These are phyloP conservation scores for Cromileptes altivelis DNA, from an alignment of 2,113 vertebrate species.

Conservation along the genomic window DNA sequence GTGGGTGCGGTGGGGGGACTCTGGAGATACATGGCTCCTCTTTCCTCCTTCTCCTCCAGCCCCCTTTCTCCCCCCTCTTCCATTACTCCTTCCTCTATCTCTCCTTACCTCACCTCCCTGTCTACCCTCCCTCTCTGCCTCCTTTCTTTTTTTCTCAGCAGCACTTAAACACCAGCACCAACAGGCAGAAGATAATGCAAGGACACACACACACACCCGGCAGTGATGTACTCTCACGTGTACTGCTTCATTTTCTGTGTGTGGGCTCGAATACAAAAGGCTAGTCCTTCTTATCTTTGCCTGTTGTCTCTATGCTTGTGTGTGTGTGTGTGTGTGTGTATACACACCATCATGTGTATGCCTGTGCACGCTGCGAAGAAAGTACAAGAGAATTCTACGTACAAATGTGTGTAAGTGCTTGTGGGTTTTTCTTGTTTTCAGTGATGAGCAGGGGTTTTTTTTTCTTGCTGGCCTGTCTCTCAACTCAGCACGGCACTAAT, in stretches of 20 bases:
- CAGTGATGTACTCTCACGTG: conserved; percentile 60
- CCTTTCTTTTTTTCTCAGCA: conserved; percentile 30
- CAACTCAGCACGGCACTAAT: conserved; percentile 64
- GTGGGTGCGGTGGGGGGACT: conserved; percentile 17
- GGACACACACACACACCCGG: conserved; percentile 53
- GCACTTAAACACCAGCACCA: conserved; percentile 61
- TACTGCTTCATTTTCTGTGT: conserved; percentile 55
- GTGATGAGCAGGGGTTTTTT: conserved; percentile 24
- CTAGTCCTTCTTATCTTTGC: conserved; percentile 57
- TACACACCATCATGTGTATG: background rate
- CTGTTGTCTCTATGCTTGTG: conserved; percentile 37
- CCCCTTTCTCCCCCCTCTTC: background rate
- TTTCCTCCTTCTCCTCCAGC: background rate
- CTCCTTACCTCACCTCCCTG: conserved; percentile 33
- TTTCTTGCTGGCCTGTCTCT: conserved; percentile 49
- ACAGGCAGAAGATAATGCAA: conserved; percentile 69
- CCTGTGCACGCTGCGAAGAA: conserved; percentile 6
- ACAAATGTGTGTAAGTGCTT: conserved; percentile 23
- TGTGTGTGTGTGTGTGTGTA: conserved; percentile 21
- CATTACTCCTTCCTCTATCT: conserved; percentile 42
- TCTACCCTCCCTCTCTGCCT: background rate
- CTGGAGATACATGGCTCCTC: conserved; percentile 33
- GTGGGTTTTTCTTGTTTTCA: conserved; percentile 44
- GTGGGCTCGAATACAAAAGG: conserved; percentile 67
- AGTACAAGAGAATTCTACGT: conserved; percentile 30